Base-by-base conservation (phyloP, 2,797 vertebrate genomes). In the Myotis planiceps region DNA sequence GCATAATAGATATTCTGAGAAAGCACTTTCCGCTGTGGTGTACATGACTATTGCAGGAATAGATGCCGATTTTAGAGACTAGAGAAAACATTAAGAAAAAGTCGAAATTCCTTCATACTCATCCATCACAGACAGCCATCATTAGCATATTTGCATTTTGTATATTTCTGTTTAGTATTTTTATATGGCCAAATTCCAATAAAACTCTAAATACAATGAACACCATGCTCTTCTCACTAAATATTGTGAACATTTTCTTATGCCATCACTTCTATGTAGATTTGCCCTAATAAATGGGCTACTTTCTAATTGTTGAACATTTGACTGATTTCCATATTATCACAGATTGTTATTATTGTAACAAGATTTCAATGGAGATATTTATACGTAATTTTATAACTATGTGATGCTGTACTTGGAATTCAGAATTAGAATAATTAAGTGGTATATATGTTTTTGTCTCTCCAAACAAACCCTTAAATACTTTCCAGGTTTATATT, bases 341-440 rank as follows among this genome's bases (percentile, higher is more conserved):
- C 23, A 63, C 7, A 88, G 71, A 76, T 90, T 86, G 8, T 75
- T 66, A 65, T 63, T 60, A 72, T 37, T 47, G 14, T 68, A 37
- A 92, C 3, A 94, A 58, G 47, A 85, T 88, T 90, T 27, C 63
- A 60, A 39, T 92, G 34, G 42, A 42, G 4, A 71, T 69, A 13
- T 85, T 88, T 69, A 49, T 27, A 78, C 13, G 42, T 53, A 79
- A 37, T 92, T 94, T 95, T 88, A 80, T 66, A 34, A n/a, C 39
- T 68, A 75, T 32, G 9, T 65, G 27, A 45, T 16, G 6, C 16
- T 74, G 0, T 49, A 37, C n/a, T 76, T 96, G 63, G 32, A 34
- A 69, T 18, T 74, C 37, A 94, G n/a, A 89, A 47, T 90, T 89
- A 65, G n/a, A 82, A 89, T 82, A 92, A 93, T 74, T 5, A 86